Percentiles rank a stretch among this genome's conserved stretches.
These are phyloP conservation scores for Urosaurus nigricauda DNA, from an alignment of 2,797 vertebrate genomes.

Conservation along the genomic window DNA sequence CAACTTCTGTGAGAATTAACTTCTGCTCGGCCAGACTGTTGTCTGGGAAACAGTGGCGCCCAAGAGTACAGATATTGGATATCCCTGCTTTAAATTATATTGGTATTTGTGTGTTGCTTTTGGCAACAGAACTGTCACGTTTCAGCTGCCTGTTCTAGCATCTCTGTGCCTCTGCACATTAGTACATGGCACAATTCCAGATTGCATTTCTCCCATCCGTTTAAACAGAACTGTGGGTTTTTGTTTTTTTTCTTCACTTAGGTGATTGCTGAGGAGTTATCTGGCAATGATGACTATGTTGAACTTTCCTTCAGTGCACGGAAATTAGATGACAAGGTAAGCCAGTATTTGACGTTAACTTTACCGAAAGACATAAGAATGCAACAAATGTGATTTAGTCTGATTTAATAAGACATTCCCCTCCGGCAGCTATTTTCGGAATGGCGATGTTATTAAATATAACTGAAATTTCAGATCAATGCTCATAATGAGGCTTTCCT, in stretches of 20 bases:
- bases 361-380: conserved; percentile 66
- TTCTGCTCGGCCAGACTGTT: neutral
- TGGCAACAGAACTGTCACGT: neutral
- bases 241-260: conserved; percentile 67
- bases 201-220: neutral
- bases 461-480: conserved; percentile 68
- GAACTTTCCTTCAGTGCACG: conserved; percentile 97
- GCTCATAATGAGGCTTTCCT: conserved; percentile 60
- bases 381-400: conserved; percentile 67
- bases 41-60: neutral
- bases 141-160: neutral
- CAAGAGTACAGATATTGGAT: conserved; percentile 11
- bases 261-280: conserved; percentile 97
- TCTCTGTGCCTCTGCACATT: neutral
- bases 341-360: conserved; percentile 70
- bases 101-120: neutral
- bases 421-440: conserved; percentile 61
- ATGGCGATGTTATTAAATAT: conserved; percentile 69
- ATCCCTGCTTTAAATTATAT: conserved; percentile 6
- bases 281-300: conserved; percentile 97
- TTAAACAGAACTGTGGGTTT: conserved; percentile 43
- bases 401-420: conserved; percentile 71
- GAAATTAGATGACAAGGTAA: conserved; percentile 98
- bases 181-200: neutral
- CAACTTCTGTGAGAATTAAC: neutral